Base-by-base conservation (phyloP, 2,113 vertebrate species). In the Archocentrus centrarchus region DNA sequence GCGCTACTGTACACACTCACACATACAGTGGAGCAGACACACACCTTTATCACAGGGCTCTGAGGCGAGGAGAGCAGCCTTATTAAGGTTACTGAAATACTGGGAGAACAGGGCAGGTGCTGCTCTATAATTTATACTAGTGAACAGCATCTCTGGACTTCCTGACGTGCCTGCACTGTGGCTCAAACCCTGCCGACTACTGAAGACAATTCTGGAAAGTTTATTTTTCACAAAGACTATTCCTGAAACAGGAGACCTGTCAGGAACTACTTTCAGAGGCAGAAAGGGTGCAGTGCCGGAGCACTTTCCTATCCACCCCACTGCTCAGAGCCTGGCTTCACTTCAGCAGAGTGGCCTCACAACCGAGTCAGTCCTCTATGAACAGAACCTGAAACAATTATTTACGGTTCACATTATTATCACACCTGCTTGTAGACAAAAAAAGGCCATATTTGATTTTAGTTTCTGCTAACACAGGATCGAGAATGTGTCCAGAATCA, bases 1-100 rank as follows among this genome's bases (percentile, higher is more conserved):
- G 73, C 41, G 63, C 83, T 61, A 79, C 82, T 80, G 82, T 64
- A 85, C 82, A 77, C 58, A 30, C 87, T 22, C 84, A 84, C 86
- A 80, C 62, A 41, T 18, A 79, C 77, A 50, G 82, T 24, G 30
- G 14, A 13, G 41, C 4, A 44, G 14, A 78, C 24, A 78, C 78
- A 82, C 62, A 66, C 27, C 68, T 73, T 73, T 73, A 73, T 73
- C 75, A 81, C 68, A 18, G 68, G 53, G 1, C 68, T 79, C 27
- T 32, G 47, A 32, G 47, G 47, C 3, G 2, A 75, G 18, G 30
- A 32, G 13, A 35, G 60, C 3, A 44, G 24, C 22, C 27, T 68
- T 11, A 0, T 20, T 55, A 3, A 55, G 6, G 18, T 73, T 32
- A 73, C 11, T 2, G 10, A 20, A 55, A 20, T 8, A 7, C 18